Evolutionary conservation across 2,797 vertebrate genomes (phyloP).

Genomic region (Leptatherina wallacei): DNA sequence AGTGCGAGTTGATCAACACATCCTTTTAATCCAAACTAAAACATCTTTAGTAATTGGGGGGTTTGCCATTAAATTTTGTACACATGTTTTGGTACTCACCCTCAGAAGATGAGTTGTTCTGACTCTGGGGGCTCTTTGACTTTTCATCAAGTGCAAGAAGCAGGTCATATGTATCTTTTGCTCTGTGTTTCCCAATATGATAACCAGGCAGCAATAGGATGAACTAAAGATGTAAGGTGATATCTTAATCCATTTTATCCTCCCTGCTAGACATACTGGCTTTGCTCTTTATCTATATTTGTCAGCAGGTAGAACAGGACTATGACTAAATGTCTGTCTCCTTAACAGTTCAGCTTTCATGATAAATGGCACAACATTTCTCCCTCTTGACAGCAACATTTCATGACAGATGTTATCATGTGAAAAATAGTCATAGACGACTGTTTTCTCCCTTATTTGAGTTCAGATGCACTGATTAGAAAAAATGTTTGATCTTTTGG

Average conservation of each 20-base stretch:
- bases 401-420: conserved; percentile 11
- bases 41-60: background rate
- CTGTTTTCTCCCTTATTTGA: background rate
- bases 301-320: conserved; percentile 26
- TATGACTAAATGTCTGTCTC: conserved; percentile 40
- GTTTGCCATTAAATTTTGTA: background rate
- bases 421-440: background rate
- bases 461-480: background rate
- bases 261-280: conserved; percentile 35
- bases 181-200: conserved; percentile 20
- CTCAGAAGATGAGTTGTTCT: background rate
- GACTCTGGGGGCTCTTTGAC: background rate
- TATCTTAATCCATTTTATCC: conserved; percentile 59
- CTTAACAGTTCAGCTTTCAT: conserved; percentile 36
- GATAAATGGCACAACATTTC: conserved; percentile 18
- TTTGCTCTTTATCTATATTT: conserved; percentile 54
- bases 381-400: conserved; percentile 12
- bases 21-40: conserved; percentile 9
- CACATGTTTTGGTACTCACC: background rate
- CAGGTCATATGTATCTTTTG: conserved; percentile 12
- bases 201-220: conserved; percentile 26
- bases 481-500: background rate
- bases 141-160: conserved; percentile 3
- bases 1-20: background rate
- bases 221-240: conserved; percentile 34